These are phyloP conservation scores for Trachymyrmex cornetzi DNA, from an alignment of 1,140 invertebrate genomes.

Conservation along the genomic window DNA sequence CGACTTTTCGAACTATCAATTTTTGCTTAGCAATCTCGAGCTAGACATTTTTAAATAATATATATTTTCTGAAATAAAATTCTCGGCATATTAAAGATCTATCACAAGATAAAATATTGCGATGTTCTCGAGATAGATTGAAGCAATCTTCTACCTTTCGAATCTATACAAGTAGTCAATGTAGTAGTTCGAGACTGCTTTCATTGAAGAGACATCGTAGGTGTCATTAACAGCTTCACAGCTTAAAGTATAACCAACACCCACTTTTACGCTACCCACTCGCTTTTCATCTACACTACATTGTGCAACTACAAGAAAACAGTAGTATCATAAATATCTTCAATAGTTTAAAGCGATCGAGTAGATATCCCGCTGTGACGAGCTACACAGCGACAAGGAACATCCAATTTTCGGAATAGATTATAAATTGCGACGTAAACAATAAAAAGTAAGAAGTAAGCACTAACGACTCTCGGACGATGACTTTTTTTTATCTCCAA, in stretches of 20 bases:
- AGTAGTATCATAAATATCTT: conserved; percentile 64
- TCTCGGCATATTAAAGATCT: neutral
- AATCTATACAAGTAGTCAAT: conserved; percentile 26
- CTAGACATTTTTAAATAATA: neutral
- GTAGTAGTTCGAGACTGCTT: conserved; percentile 13
- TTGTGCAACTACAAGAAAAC: conserved; percentile 60
- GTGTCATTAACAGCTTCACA: conserved; percentile 54
- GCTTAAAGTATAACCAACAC: conserved; percentile 41
- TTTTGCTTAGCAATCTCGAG: too few species aligned
- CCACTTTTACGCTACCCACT: conserved; percentile 52
- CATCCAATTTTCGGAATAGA: conserved; percentile 36
- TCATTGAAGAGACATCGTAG: conserved; percentile 51
- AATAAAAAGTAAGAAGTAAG: neutral
- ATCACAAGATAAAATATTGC: neutral
- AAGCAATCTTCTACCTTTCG: conserved; percentile 10
- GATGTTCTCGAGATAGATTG: conserved; percentile 3
- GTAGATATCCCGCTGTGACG: conserved; percentile 8
- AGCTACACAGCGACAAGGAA: conserved; percentile 14
- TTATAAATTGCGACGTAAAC: conserved; percentile 5
- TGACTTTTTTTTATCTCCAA: neutral
- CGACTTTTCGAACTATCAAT: too few species aligned
- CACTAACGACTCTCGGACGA: neutral
- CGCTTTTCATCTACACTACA: conserved; percentile 51
- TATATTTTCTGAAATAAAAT: neutral
- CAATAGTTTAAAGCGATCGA: conserved; percentile 36